Evolutionary conservation across 1,140 invertebrate species (phyloP), one percentile per base, ranked within the genome.

Genomic region (Holotrichia oblita): DNA sequence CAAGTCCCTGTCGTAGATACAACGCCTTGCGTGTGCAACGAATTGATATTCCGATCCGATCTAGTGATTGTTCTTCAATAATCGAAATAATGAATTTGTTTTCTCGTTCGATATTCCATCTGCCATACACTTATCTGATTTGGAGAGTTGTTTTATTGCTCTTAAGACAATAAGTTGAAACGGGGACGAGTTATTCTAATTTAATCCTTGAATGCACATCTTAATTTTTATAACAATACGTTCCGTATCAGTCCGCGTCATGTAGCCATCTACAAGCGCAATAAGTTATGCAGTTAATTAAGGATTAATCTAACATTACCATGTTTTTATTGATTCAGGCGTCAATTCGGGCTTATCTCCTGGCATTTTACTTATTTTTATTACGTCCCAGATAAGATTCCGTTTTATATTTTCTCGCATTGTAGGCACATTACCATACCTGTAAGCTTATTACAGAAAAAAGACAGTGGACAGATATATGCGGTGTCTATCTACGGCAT

Each of bases 1-100:
- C 12, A 61, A 44, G 42, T 9, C n/a, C 12, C 59, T 8, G 59
- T 14, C 59, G 20, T 20, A n/a, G 7, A 17, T 48, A 17, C 44
- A 9, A 22, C 61, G 22, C 61, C 61, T 69, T 69, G 61, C 22
- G 61, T 27, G 61, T 27, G 61, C 61, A 69, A 24, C 27, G 22
- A 69, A 69, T 69, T 27, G 61, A 69, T 69, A 69, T 69, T 69
- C 61, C 22, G 61, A 69, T 69, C 20, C 61, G 61, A 69, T 69
- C 61, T 69, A 69, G 22, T 6, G 61, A 69, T 22, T 10, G 61
- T 69, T 27, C 22, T 69, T 69, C 61, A 69, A 69, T 69, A 69
- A 69, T 69, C 61, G 61, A 69, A 69, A 69, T 34, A 34, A 69
- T 69, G 61, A 69, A 69, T 69, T 69, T 69, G 61, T 69, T 69